These are phyloP conservation scores for Rhabdophis nuchalis DNA, from an alignment of 2,797 vertebrate genomes.

Conservation along the genomic window DNA sequence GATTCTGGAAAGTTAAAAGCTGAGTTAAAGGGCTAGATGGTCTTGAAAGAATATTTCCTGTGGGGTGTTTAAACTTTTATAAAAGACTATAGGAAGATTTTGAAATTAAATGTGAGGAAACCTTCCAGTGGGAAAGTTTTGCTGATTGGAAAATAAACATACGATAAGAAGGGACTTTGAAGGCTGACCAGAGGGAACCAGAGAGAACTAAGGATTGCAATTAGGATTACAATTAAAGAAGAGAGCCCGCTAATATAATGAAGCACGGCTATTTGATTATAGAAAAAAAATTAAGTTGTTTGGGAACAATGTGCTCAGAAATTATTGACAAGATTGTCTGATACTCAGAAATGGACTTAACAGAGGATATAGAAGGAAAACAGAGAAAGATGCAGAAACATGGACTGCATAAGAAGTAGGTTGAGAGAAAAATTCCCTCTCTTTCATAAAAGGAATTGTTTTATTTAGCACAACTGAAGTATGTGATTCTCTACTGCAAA, in stretches of 20 bases:
- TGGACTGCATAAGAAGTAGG: neutral
- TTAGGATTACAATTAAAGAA: neutral
- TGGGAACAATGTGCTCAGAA: neutral
- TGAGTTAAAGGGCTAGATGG: neutral
- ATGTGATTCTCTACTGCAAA: neutral
- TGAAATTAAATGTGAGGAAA: neutral
- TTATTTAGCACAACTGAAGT: neutral
- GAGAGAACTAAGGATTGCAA: neutral
- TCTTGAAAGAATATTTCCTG: neutral
- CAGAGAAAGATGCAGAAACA: neutral
- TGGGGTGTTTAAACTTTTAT: neutral
- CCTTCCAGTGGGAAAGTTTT: neutral
- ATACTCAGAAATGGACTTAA: neutral
- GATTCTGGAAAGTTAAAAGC: neutral
- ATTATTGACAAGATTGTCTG: neutral
- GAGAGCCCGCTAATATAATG: neutral
- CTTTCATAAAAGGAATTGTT: neutral
- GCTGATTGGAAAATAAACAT: neutral
- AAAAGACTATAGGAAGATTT: neutral
- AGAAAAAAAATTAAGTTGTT: neutral
- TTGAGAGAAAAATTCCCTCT: neutral
- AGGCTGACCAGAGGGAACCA: neutral
- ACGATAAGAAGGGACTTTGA: neutral
- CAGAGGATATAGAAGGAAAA: neutral
- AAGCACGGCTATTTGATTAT: neutral